Conservation (phyloP, 2,797 vertebrate genomes). For the Sebastes vulpes region DNA sequence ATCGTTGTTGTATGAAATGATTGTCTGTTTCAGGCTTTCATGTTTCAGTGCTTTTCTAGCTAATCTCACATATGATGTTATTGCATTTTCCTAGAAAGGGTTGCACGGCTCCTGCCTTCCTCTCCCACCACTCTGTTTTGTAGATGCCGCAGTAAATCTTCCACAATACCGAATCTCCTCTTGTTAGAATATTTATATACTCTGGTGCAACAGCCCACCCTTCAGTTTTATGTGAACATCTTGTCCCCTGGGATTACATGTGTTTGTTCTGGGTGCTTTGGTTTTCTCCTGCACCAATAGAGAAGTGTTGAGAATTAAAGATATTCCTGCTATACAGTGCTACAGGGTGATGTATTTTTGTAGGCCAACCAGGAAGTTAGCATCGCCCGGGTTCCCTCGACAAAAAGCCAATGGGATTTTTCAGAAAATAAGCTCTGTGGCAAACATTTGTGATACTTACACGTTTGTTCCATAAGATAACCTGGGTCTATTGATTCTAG, state of each 20-base stretch:
- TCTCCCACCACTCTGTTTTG: neutral
- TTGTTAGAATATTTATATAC: slow-evolving; percentile 4
- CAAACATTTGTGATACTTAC: no score
- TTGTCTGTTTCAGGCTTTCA: neutral
- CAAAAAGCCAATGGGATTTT: no score
- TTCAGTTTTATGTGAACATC: neutral
- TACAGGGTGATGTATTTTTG: neutral
- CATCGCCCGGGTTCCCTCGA: neutral
- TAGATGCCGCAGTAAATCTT: neutral
- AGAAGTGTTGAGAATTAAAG: neutral
- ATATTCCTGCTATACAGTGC: neutral
- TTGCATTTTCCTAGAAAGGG: neutral
- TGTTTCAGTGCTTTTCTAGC: neutral
- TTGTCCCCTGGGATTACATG: slow-evolving; percentile 10
- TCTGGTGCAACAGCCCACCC: neutral
- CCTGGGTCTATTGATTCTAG: neutral
- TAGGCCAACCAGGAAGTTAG: neutral
- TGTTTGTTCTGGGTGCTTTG: slow-evolving; percentile 11
- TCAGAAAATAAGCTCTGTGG: no score
- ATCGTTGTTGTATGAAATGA: neutral
- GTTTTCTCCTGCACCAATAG: neutral
- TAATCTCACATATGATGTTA: slow-evolving; percentile 1
- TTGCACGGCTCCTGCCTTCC: neutral
- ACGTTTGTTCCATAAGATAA: no score
- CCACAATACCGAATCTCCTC: neutral